phyloP scores from a whole-genome alignment of 2,797 vertebrate species.

The Enteromius thamalakanensis region DNA sequence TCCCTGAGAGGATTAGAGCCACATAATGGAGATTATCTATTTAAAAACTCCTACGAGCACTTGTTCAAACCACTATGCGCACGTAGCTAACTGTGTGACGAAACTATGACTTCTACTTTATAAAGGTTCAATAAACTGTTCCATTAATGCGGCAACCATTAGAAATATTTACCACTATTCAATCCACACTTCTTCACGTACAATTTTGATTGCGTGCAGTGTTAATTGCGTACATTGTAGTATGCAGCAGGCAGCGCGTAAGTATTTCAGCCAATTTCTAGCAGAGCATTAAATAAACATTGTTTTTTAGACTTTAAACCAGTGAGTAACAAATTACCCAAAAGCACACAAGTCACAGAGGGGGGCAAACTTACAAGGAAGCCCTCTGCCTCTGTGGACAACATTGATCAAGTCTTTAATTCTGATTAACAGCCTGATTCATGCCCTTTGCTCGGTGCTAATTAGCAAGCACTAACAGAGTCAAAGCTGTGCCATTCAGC shows the following conservation, averaged over 20 bases:
- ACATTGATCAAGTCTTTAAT: constrained; percentile 61
- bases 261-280: constrained; percentile 21
- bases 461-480: constrained; percentile 57
- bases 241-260: neutral
- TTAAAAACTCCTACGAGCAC: constrained; percentile 33
- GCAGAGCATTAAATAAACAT: constrained; percentile 8
- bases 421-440: constrained; percentile 61
- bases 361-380: constrained; percentile 35
- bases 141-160: neutral
- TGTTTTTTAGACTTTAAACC: neutral
- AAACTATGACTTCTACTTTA: neutral
- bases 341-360: constrained; percentile 6
- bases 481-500: constrained; percentile 49
- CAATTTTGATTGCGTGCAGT: neutral
- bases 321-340: constrained; percentile 7
- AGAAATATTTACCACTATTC: neutral
- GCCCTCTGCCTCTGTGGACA: constrained; percentile 39
- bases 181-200: neutral
- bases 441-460: constrained; percentile 55
- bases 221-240: neutral
- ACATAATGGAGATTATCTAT: constrained; percentile 53
- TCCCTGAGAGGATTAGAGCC: constrained; percentile 46
- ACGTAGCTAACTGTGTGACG: no score
- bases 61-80: neutral
- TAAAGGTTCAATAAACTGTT: neutral